Evolutionary conservation across 2,888 invertebrate species (phyloP), one percentile per base, ranked within the genome.

Genomic region (Napeogenes inachia): DNA sequence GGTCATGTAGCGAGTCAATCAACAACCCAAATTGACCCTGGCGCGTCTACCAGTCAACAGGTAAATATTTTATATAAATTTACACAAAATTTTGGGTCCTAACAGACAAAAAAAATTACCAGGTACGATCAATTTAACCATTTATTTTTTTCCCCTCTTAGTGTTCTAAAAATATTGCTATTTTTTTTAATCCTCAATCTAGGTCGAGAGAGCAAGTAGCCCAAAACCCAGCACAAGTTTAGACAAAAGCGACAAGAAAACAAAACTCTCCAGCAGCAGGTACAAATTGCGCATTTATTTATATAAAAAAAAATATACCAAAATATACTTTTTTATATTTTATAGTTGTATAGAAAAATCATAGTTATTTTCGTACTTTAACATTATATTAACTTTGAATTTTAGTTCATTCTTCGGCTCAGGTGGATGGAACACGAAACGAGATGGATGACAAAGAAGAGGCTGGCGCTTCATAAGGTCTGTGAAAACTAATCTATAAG

Each of bases 1-100:
- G 92, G 95, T 57, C 95, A 95, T 77, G 93, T 95, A 2, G 70
- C 75, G 56, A 87, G 86, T 59, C 82, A 82, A 60, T 76, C 81
- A 0, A 81, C 80, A 54, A 56, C 71, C 5, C 81, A 81, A 50
- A 53, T 72, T 4, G 79, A 78, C 3, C 62, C 71, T 0, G 79
- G 79, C 21, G 68, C 75, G 4, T 75, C 75, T 3, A 70, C 75
- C 4, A 74, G 72, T 56, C 75, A 75, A 61, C 56, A 61, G 13
- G 54, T 54, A 45, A 60, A 63, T 42, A 56, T 5, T 10, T n/a
- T 42, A 30, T 35, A 3, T 35, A 5, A 35, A 35, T 5, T 35
- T 35, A 35, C 35, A 35, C 35, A 35, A 35, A 35, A 35, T 6
- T 6, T 3, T 35, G 35, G 4, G 35, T 35, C 6, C 6, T 21